phyloP scores from a whole-genome alignment of 2,113 vertebrate species.

The Parus major region DNA sequence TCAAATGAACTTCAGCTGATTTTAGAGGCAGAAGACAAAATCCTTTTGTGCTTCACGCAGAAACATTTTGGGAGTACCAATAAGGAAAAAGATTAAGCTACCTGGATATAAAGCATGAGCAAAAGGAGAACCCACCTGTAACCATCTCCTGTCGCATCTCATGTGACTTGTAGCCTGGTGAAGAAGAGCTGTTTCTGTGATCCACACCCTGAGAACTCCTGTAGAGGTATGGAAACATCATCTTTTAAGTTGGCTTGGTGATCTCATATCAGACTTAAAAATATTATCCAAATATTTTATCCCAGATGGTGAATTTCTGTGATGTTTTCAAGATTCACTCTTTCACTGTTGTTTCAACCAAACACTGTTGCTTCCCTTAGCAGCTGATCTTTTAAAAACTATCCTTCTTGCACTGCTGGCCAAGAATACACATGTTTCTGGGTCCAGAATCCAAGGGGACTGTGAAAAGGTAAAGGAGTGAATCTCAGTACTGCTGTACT shows the following conservation, averaged over 20 bases:
- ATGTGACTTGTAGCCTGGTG: background rate
- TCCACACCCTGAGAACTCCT: background rate
- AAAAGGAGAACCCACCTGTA: background rate
- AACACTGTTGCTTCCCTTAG: background rate
- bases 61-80: background rate
- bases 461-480: rapidly evolving
- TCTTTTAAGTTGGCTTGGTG: background rate
- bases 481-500: background rate
- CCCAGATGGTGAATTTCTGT: background rate
- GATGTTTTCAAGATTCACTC: background rate
- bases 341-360: background rate
- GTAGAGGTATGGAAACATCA: background rate
- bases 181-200: background rate
- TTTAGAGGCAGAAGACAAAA: background rate
- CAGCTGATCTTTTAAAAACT: background rate
- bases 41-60: background rate
- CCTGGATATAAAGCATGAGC: background rate
- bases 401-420: background rate
- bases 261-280: background rate
- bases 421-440: background rate
- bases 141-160: background rate
- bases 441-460: background rate
- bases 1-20: background rate
- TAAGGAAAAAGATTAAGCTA: background rate
- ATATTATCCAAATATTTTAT: background rate